Evolutionary conservation across 2,797 vertebrate genomes (phyloP), one percentile per base, ranked within the genome.

Genomic region (Kryptopterus vitreolus): DNA sequence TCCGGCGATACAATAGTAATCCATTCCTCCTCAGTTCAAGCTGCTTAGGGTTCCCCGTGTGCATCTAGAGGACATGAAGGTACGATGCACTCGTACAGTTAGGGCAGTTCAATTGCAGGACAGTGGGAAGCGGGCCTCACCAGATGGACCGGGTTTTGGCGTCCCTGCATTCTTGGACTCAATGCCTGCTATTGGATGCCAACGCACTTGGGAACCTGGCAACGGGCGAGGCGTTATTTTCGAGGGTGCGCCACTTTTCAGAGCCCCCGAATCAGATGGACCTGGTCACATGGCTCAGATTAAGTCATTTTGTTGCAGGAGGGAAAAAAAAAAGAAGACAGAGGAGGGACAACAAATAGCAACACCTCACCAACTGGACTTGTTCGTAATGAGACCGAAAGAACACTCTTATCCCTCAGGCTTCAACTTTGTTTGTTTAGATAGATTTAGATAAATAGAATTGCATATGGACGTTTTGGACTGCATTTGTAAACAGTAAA

Each of bases 161-260:
- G 31, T 81, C 82, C 72, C 82, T 79, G 75, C 77, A 84, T 77
- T 82, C 84, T 83, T 96, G 87, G 95, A 95, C 89, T 92, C 92
- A 94, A 94, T 80, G 92, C 93, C 0, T 90, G 93, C 82, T 92
- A 93, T 0, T 87, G 93, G 81, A 90, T 95, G 85, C 95, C 95
- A 86, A 70, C 65, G 13, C 73, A n/a, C 35, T 74, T 29, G 48
- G 84, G 81, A 81, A 68, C 74, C 86, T 85, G 86, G 86, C 84
- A n/a, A 86, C 57, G 57, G 66, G 53, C 24, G 22, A 38, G 55
- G 48, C 72, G 11, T 80, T 71, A 75, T 83, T 85, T n/a, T 87
- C 77, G 83, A 83, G 84, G 84, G 58, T 71, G 70, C 43, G 62
- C 74, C 75, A 76, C 77, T 84, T 66, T n/a, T 22, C 62, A 81